These are phyloP conservation scores for Cathartes aura DNA, from an alignment of 2,113 vertebrate species.

Conservation along the genomic window DNA sequence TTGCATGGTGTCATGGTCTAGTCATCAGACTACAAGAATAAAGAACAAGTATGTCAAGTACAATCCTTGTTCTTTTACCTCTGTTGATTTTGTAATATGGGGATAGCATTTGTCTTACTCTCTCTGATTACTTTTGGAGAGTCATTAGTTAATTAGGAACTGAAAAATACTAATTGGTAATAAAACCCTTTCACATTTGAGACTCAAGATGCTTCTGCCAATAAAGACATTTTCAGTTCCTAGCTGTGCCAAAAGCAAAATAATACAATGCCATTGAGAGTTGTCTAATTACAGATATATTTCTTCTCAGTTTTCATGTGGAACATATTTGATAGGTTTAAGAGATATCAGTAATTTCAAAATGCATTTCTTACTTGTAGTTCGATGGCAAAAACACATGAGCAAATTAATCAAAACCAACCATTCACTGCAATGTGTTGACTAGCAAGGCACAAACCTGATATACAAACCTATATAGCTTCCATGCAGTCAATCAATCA, in stretches of 20 bases:
- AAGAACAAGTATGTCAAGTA: background rate
- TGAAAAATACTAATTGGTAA: background rate
- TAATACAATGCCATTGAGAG: background rate
- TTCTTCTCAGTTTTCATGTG: background rate
- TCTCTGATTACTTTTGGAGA: background rate
- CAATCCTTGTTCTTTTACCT: background rate
- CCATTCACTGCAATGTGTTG: background rate
- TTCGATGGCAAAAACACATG: background rate
- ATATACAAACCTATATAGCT: background rate
- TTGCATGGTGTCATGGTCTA: background rate
- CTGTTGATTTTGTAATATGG: background rate
- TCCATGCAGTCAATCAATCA: background rate
- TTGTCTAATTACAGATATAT: background rate
- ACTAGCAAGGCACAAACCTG: background rate
- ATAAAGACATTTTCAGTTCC: background rate
- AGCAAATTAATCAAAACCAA: background rate
- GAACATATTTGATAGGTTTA: background rate
- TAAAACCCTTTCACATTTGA: background rate
- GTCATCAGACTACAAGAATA: background rate
- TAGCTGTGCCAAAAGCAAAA: background rate
- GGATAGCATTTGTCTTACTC: background rate
- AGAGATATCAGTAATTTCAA: background rate
- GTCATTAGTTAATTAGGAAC: background rate
- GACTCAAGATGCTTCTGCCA: background rate
- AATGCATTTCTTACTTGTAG: background rate